These are phyloP conservation scores for Sphaerophoria rueppellii DNA, from an alignment of 2,888 invertebrate species.

Conservation along the genomic window DNA sequence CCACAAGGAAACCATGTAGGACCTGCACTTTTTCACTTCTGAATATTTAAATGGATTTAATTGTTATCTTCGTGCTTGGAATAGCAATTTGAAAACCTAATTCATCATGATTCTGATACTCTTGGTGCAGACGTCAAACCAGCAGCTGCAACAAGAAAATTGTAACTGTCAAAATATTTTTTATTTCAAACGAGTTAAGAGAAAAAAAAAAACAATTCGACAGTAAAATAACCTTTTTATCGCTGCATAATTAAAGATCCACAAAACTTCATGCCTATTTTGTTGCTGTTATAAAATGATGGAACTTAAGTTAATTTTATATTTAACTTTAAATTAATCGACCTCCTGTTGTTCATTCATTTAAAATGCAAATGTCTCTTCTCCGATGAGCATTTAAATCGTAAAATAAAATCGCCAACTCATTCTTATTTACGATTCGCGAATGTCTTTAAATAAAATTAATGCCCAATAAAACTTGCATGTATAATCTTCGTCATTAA, in stretches of 20 bases:
- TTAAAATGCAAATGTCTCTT: not conserved
- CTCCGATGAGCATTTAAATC: not conserved
- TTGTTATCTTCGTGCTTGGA: conserved; percentile 22
- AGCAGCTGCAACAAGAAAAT: conserved; percentile 10
- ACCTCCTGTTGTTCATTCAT: conserved; percentile 1
- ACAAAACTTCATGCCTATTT: too few relatives aligned
- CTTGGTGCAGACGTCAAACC: not conserved
- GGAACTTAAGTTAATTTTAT: not conserved
- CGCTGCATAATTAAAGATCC: too few relatives aligned
- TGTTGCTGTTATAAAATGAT: too few relatives aligned
- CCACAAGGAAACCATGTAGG: conserved; percentile 22
- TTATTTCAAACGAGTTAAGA: too few relatives aligned
- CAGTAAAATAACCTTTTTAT: too few relatives aligned
- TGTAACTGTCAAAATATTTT: not conserved
- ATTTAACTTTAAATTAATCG: not conserved
- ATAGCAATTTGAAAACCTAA: conserved; percentile 18
- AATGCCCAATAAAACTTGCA: conserved; percentile 5
- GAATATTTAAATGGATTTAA: conserved; percentile 12
- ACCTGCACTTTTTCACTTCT: conserved; percentile 19
- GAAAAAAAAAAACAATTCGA: too few relatives aligned
- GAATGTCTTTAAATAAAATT: not conserved
- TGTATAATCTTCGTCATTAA: not conserved
- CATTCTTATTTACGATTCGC: not conserved
- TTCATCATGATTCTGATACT: conserved; percentile 22
- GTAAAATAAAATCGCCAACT: not conserved